Base-by-base conservation (phyloP, 1,140 invertebrate genomes). In the Chelonus insularis region DNA sequence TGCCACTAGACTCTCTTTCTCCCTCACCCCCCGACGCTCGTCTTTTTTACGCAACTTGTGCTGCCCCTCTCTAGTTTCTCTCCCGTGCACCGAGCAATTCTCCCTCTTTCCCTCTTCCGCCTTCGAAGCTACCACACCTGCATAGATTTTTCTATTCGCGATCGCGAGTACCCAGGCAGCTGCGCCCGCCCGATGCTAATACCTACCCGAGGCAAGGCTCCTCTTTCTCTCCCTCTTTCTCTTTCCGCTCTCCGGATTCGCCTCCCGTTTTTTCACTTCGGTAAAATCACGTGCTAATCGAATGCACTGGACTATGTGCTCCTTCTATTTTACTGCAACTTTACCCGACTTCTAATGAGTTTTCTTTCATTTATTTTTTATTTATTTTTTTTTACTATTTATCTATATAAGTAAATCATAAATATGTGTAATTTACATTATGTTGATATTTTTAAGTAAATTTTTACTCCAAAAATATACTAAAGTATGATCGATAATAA, bases 131-230 rank as follows among this genome's bases (percentile, higher is more conserved):
- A 60, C 63, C 59, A 59, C 63, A 65, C 64, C 64, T 65, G 64
- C 64, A 65, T 65, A 65, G 60, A 65, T 61, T 65, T 65, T 65
- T 65, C 63, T 65, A 65, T 65, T 62, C 60, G 63, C 63, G 59
- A 65, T 65, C 54, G 47, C 59, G 54, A 57, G 43, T 60, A 59
- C 57, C 60, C 60, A 57, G 63, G 59, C 63, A 57, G 60, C 57
- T 61, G 36, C 43, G 59, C 41, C 56, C 55, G 52, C 51, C 59
- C 43, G 45, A 41, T 52, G 39, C 47, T 62, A 52, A 48, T 57
- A 55, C 52, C 51, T 20, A 20, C 54, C 39, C 54, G 39, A 41
- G 21, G 37, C 36, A 51, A 52, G 43, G 47, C 23, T 55, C 34
- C 16, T 29, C 23, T 54, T 32, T 51, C 54, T 51, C 60, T 39